Conservation (phyloP, 2,797 vertebrate species). For the Alfaro cultratus region DNA sequence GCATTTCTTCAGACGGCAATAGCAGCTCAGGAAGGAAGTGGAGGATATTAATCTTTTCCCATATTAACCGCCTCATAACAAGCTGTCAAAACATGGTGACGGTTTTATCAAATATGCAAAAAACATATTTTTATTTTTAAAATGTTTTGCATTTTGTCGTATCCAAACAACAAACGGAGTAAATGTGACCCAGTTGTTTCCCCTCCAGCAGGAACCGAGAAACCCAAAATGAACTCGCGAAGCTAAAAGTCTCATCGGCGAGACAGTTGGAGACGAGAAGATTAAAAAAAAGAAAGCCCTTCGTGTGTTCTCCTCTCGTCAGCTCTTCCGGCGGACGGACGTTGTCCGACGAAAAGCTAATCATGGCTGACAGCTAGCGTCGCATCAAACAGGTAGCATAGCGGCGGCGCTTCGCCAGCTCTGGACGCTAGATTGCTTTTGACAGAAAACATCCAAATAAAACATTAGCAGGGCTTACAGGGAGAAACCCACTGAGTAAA, state of each 20-base stretch:
- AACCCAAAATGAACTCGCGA: constrained; percentile 6
- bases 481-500: constrained; percentile 69
- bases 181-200: background rate
- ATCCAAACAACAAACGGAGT: background rate
- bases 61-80: no score
- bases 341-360: constrained; percentile 64
- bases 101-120: no score
- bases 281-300: constrained; percentile 45
- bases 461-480: constrained; percentile 73
- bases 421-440: constrained; percentile 70
- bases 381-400: constrained; percentile 70
- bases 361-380: constrained; percentile 69
- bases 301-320: constrained; percentile 48
- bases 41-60: no score
- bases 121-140: no score
- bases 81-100: no score
- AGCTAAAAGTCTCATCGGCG: constrained; percentile 20
- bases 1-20: no score
- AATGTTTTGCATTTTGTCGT: background rate
- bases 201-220: background rate
- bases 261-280: constrained; percentile 10
- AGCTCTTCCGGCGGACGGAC: constrained; percentile 27
- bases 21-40: no score
- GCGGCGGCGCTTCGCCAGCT: constrained; percentile 25
- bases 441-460: constrained; percentile 80